Base-by-base conservation (phyloP, 2,888 invertebrate species). In the Anoplius nigerrimus region DNA sequence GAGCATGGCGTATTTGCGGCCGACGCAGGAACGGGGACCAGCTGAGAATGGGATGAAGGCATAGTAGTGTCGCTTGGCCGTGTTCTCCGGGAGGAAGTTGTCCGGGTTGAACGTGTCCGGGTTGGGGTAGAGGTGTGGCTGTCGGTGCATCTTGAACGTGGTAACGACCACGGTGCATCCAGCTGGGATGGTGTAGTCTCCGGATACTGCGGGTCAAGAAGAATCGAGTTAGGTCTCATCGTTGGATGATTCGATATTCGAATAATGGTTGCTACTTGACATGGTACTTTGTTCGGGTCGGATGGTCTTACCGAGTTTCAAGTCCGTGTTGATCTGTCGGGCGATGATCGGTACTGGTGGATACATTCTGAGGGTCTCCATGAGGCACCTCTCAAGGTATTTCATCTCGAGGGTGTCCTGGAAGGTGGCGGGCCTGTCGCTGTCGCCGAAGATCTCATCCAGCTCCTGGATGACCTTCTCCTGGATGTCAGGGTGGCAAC, bases 301-400 rank as follows among this genome's bases (percentile, higher is more conserved):
- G 27, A 22, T 27, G 22, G 22, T 78, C 84, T 79, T 86, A 93
- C 94, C 91, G 69, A 94, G 90, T 89, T 93, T 92, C 1, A 94
- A 91, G 80, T 95, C 95, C 57, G 91, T 90, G 58, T 92, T 93
- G 43, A 95, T 88, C 79, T 94, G 91, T 56, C 95, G 92, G 0
- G 94, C 95, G 82, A 95, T 95, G 42, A 94, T 84, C 0, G 95
- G 95, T 71, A 95, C 95, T 81, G 95, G 95, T 80, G 95, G 95
- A 86, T 94, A 95, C 91, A 95, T 87, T 66, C 95, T 91, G 18
- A 95, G 89, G 0, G 95, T 92, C 87, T 95, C 95, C 87, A 95
- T 92, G 52, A 95, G 92, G 34, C 95, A 95, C 68, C 95, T 91
- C 84, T 95, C 95, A 59, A 95, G 89, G 79, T 95, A 95, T 79